phyloP scores from a whole-genome alignment of 2,113 vertebrate species.

The Myrmecobius fasciatus region DNA sequence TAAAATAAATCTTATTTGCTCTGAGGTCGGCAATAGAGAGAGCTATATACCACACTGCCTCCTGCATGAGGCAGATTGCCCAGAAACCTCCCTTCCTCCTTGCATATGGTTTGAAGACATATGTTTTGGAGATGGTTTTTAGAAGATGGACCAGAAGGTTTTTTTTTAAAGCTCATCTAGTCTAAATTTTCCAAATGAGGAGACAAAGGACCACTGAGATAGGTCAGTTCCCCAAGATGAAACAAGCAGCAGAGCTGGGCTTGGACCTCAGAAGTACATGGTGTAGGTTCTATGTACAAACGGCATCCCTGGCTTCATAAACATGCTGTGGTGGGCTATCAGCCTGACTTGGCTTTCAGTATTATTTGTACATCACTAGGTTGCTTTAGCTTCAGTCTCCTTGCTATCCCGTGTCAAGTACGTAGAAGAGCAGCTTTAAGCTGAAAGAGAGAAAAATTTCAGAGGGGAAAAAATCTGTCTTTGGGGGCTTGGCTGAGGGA shows the following conservation, averaged over 20 bases:
- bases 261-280: not conserved
- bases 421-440: not conserved
- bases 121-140: not conserved
- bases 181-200: not conserved
- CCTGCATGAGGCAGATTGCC: not conserved
- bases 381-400: not conserved
- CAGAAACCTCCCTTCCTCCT: not conserved
- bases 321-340: not conserved
- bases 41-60: not conserved
- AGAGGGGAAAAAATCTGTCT: conserved; percentile 15
- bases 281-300: not conserved
- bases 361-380: not conserved
- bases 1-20: not conserved
- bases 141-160: not conserved
- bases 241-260: not conserved
- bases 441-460: not conserved
- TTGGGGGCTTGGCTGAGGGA: not conserved
- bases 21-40: not conserved
- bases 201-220: not conserved
- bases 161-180: not conserved
- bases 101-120: not conserved
- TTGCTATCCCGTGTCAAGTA: not conserved
- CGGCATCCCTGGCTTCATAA: not conserved
- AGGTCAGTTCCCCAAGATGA: not conserved
- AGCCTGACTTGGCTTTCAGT: not conserved